Evolutionary conservation across 2,888 invertebrate genomes (phyloP).

Genomic region (Sturmia bella): DNA sequence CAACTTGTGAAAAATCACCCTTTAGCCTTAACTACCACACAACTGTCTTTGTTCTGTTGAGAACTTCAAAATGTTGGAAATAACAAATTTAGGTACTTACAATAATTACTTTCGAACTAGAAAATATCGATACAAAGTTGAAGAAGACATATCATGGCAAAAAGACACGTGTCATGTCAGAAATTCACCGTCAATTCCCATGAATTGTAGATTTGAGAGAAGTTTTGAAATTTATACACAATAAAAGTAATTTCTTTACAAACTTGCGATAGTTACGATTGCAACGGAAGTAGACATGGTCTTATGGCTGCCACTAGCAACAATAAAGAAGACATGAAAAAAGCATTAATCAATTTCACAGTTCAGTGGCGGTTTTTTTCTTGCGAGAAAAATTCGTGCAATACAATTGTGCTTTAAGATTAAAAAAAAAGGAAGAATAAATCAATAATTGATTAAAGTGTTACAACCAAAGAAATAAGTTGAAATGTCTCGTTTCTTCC

Average conservation of each 20-base stretch:
- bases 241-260: not conserved
- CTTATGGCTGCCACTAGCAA: not conserved
- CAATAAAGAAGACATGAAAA: conserved; percentile 18
- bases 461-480: too few relatives aligned
- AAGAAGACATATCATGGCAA: conserved; percentile 12
- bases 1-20: too few relatives aligned
- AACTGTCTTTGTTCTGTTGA: not conserved
- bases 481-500: too few relatives aligned
- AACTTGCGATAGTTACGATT: not conserved
- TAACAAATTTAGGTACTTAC: conserved; percentile 64
- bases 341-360: conserved; percentile 21
- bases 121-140: not conserved
- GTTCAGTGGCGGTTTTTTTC: not conserved
- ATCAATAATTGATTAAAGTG: too few relatives aligned
- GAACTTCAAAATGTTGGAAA: conserved; percentile 21
- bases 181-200: conserved; percentile 12
- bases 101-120: conserved; percentile 59
- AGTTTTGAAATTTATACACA: conserved; percentile 21
- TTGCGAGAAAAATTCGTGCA: too few relatives aligned
- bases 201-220: conserved; percentile 34
- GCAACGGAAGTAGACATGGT: not conserved
- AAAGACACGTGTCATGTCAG: conserved; percentile 50
- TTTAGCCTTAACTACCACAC: not conserved
- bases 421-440: too few relatives aligned
- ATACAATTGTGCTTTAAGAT: not conserved